Evolutionary conservation across 2,797 vertebrate genomes (phyloP), one percentile per base, ranked within the genome.

Genomic region (Tadarida brasiliensis): DNA sequence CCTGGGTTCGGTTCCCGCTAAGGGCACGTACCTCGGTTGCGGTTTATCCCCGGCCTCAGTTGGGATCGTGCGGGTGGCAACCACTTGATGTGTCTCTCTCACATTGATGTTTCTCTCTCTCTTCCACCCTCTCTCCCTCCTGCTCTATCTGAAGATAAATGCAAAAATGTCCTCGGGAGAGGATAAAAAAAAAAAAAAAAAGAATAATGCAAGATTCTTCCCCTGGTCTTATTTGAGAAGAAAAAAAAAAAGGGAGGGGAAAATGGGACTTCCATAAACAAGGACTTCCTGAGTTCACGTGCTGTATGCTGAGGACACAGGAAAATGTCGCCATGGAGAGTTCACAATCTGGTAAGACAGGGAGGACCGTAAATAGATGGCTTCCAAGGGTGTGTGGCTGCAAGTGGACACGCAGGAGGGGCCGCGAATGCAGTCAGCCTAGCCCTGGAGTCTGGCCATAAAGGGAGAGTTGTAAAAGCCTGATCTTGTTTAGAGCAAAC

Each of bases 401-500:
- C 15, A 3, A 70, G 1, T 12, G 51, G 0, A 10, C 49, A 70
- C 39, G 3, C 39, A 44, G 39, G 39, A 44, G 7, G 39, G 39
- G 39, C 39, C 0, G 39, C 5, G 39, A 61, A n/a, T n/a, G 33
- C 10, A 39, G 51, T 24, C 26, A 5, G 33, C 24, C 65, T 3
- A 24, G 20, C 4, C 3, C 2, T 7, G 11, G 15, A 94, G n/a
- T 57, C 59, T n/a, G 22, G 49, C 54, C 70, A 61, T 5, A 24
- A 59, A 92, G 47, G 20, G 7, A 49, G 61, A 91, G 35, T 63
- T 87, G 63, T 26, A 11, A 67, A 89, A 9, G 47, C 47, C 39
- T 67, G 44, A 44, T 76, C 28, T 95, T 47, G n/a, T 47, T 92
- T 61, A 88, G 85, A 94, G 83, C 68, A 89, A 94, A 63, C 39